Evolutionary conservation across 2,888 invertebrate genomes (phyloP).

Genomic region (Caenorhabditis sinica): DNA sequence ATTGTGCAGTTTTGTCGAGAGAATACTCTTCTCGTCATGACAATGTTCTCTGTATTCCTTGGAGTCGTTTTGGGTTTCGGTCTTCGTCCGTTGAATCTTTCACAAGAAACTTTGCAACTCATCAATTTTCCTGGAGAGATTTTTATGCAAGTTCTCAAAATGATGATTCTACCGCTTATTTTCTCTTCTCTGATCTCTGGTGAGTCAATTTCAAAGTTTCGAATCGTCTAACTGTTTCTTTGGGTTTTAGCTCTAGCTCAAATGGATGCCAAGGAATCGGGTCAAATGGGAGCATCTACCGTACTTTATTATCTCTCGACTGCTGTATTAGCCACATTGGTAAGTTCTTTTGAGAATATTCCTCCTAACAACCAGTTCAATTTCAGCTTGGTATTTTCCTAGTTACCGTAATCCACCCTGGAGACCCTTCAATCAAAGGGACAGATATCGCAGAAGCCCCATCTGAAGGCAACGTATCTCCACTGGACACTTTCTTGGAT

Average conservation of each 20-base stretch:
- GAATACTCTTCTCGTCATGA: slow-evolving; percentile 73
- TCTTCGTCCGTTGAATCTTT: slow-evolving; percentile 87
- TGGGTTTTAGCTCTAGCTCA: slow-evolving; percentile 80
- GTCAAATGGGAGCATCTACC: slow-evolving; percentile 87
- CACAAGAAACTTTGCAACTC: slow-evolving; percentile 85
- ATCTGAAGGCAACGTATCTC: slow-evolving; percentile 80
- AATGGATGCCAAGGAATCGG: slow-evolving; percentile 82
- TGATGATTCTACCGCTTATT: slow-evolving; percentile 93
- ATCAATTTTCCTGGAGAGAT: slow-evolving; percentile 94
- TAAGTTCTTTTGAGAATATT: slow-evolving; percentile 81
- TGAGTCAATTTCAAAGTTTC: slow-evolving; percentile 80
- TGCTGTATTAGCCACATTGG: slow-evolving; percentile 87
- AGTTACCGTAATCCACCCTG: slow-evolving; percentile 88
- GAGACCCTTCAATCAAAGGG: slow-evolving; percentile 85
- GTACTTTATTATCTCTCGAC: slow-evolving; percentile 87
- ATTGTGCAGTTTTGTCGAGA: slow-evolving; percentile 70
- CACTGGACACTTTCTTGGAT: slow-evolving; percentile 92
- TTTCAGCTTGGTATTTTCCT: slow-evolving; percentile 86
- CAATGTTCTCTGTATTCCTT: slow-evolving; percentile 74
- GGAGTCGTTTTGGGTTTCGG: slow-evolving; percentile 81
- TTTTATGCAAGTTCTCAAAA: slow-evolving; percentile 92
- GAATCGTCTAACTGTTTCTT: not conserved
- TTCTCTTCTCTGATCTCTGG: slow-evolving; percentile 91
- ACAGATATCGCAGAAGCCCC: slow-evolving; percentile 72
- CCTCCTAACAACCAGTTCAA: too few species aligned